A percentile compares a stretch with the other conserved stretches of the same genome.
These are phyloP conservation scores for Poecilus cupreus DNA, from an alignment of 2,888 invertebrate genomes.

Conservation along the genomic window DNA sequence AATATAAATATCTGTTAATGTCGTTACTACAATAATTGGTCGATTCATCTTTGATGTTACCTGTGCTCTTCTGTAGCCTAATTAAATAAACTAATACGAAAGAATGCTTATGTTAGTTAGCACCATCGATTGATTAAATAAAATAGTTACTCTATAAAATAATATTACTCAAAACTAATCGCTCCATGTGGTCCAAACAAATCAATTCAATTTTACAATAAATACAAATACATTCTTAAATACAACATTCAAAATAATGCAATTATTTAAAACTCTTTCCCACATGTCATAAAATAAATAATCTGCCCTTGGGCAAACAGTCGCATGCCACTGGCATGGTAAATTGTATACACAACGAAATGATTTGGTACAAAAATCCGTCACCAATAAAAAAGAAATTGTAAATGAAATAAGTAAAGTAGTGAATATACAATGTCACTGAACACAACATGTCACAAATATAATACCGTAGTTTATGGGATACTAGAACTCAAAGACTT, in stretches of 20 bases:
- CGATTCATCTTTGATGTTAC: neutral
- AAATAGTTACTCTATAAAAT: constrained; percentile 3
- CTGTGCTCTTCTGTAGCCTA: neutral
- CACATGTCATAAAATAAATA: constrained; percentile 7
- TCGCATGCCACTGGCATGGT: constrained; percentile 3
- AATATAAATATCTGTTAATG: neutral
- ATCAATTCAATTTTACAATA: neutral
- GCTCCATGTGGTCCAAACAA: neutral
- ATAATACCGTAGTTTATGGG: neutral
- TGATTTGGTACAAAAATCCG: neutral
- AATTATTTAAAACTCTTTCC: neutral
- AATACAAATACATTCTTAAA: neutral
- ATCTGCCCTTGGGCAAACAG: constrained; percentile 13
- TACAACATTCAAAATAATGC: neutral
- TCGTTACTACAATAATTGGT: constrained; percentile 13
- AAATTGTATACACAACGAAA: neutral
- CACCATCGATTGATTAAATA: constrained; percentile 32
- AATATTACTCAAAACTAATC: neutral
- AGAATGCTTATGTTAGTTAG: constrained; percentile 34
- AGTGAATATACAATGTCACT: neutral
- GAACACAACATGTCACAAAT: neutral
- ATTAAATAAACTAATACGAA: constrained; percentile 17
- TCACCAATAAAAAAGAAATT: constrained; percentile 12
- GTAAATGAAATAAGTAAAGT: neutral
- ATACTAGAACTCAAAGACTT: constrained; percentile 1